Evolutionary conservation across 2,113 vertebrate genomes (phyloP).

Genomic region (Erythrocebus patas): DNA sequence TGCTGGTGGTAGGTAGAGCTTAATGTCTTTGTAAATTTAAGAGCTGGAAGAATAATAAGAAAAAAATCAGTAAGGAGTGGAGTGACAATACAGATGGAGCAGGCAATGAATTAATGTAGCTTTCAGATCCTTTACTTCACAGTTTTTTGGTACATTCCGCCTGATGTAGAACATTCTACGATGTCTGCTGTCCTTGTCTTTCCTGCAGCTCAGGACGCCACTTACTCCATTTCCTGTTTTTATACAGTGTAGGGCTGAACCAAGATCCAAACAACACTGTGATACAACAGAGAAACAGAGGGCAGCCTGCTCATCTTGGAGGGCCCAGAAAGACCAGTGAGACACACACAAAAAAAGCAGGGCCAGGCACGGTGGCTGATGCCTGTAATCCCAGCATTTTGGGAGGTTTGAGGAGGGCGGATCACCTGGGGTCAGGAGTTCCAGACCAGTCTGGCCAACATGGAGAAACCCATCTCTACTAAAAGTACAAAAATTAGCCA

Average conservation of each 20-base stretch:
- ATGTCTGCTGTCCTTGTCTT: not conserved
- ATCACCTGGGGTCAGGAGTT: too few relatives aligned
- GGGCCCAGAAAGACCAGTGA: not conserved
- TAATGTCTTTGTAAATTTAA: too few relatives aligned
- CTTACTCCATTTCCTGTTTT: not conserved
- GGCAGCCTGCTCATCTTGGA: accelerated
- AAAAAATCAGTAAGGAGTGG: not conserved
- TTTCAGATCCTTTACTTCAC: not conserved
- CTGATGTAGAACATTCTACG: not conserved
- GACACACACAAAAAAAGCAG: not conserved
- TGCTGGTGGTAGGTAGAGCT: too few relatives aligned
- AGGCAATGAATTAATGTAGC: not conserved
- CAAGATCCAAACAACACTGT: not conserved
- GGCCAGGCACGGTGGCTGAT: too few relatives aligned
- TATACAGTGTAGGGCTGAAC: not conserved
- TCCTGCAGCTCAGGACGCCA: not conserved
- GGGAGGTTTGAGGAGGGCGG: accelerated
- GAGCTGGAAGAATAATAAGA: too few relatives aligned
- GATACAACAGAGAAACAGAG: not conserved
- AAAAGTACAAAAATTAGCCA: too few relatives aligned
- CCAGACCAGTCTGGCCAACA: too few relatives aligned
- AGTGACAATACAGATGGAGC: not conserved
- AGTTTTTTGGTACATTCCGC: not conserved
- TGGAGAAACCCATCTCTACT: too few relatives aligned
- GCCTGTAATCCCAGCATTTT: too few relatives aligned